Evolutionary conservation across 2,888 invertebrate genomes (phyloP), one percentile per base, ranked within the genome.

Genomic region (Cosmia trapezina): DNA sequence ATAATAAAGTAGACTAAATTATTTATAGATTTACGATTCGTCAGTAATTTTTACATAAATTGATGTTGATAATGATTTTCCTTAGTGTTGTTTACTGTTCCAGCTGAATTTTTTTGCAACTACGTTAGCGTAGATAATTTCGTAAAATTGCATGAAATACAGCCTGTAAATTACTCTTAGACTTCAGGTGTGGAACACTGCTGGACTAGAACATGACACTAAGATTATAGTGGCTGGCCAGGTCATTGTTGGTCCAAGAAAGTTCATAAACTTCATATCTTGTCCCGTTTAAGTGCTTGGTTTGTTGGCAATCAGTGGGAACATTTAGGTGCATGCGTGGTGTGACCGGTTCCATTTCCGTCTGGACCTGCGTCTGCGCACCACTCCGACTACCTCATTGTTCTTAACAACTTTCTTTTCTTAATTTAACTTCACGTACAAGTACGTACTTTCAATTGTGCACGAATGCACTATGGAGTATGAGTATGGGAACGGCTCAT

Each of bases 381-480:
- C 59, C 84, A 81, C 85, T 83, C 86, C 66, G 76, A 73, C 81
- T 74, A 75, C 79, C 76, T 79, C 89, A 92, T 92, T 92, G 92
- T 92, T 91, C 89, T 84, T 43, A 49, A 76, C 69, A 83, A 90
- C 93, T 93, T 93, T 94, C 93, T 88, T 91, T 93, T 92, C 89
- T 91, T 88, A 89, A 91, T 90, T 90, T 89, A 77, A 86, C 86
- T 89, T 81, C 84, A 82, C 81, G 77, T 80, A 66, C 69, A 73
- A 62, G 68, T 83, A 76, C 78, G 56, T 83, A 83, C 85, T 87
- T 85, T 79, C 83, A 86, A 86, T 87, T 84, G 83, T 83, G 62
- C 57, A 76, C 78, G 71, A 80, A 81, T 86, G 84, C 86, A 86
- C 83, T 87, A 86, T 88, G 86, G 75, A 84, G 83, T 88, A 87